Percentiles rank a stretch among this genome's conserved stretches.
Evolutionary conservation across 2,888 invertebrate genomes (phyloP).

Genomic region (Hyppa rectilinea): DNA sequence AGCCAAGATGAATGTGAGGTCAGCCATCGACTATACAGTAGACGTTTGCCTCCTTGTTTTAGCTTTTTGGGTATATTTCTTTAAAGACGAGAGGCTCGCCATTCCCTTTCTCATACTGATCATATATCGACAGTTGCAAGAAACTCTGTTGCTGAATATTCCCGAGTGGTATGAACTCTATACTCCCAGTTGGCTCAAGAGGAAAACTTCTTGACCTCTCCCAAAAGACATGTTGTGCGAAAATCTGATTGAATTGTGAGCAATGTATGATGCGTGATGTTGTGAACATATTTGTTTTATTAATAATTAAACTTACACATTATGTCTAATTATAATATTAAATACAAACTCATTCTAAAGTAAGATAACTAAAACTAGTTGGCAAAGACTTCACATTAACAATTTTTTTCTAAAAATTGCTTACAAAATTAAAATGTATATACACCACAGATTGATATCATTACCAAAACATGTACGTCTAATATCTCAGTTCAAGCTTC

Average conservation of each 20-base stretch:
- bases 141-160: slow-evolving; percentile 91
- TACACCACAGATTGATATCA: slow-evolving; percentile 56
- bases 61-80: slow-evolving; percentile 95
- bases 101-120: slow-evolving; percentile 94
- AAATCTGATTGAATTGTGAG: slow-evolving; percentile 82
- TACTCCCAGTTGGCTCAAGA: slow-evolving; percentile 85
- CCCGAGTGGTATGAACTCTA: slow-evolving; percentile 90
- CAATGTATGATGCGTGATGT: slow-evolving; percentile 84
- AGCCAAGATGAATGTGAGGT: slow-evolving; percentile 92
- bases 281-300: slow-evolving; percentile 81
- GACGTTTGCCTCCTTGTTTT: slow-evolving; percentile 94
- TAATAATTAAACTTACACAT: slow-evolving; percentile 77
- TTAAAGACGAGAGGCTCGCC: slow-evolving; percentile 95
- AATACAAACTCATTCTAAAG: slow-evolving; percentile 63
- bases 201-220: slow-evolving; percentile 86
- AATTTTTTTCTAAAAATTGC: slow-evolving; percentile 59
- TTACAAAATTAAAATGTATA: slow-evolving; percentile 79
- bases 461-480: slow-evolving; percentile 71
- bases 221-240: slow-evolving; percentile 85
- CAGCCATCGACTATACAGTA: slow-evolving; percentile 93
- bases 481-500: slow-evolving; percentile 83
- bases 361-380: slow-evolving; percentile 76
- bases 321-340: slow-evolving; percentile 69
- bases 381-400: slow-evolving; percentile 74
- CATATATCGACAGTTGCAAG: slow-evolving; percentile 94